Evolutionary conservation across 2,797 vertebrate genomes (phyloP).

Genomic region (Staurois parvus): DNA sequence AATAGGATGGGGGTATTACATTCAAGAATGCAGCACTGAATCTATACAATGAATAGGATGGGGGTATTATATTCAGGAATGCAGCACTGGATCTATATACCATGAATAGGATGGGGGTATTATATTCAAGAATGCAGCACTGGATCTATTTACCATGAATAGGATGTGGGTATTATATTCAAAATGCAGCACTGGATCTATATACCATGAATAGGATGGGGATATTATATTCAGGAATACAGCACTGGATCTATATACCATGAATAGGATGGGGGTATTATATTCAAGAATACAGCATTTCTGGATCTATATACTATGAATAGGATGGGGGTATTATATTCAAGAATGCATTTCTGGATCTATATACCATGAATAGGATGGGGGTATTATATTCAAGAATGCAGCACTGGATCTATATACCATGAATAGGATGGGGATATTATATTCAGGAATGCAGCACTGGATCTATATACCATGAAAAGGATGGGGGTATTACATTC

Average conservation of each 20-base stretch:
- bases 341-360: constrained; percentile 22
- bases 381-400: constrained; percentile 1
- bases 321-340: neutral
- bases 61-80: constrained; percentile 1
- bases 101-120: neutral
- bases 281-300: constrained; percentile 5
- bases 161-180: neutral
- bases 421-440: neutral
- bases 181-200: constrained; percentile 13
- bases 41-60: neutral
- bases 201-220: neutral
- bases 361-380: neutral
- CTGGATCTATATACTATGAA: neutral
- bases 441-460: constrained; percentile 12
- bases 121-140: constrained; percentile 12
- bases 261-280: neutral
- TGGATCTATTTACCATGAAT: neutral
- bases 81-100: constrained; percentile 6
- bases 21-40: constrained; percentile 8
- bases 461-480: neutral
- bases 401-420: constrained; percentile 6
- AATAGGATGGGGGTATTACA: neutral
- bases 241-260: too few species aligned
- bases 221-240: constrained; percentile 2
- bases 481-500: neutral